Conservation (phyloP, 2,797 vertebrate species). For the Atherinosoma microstoma region DNA sequence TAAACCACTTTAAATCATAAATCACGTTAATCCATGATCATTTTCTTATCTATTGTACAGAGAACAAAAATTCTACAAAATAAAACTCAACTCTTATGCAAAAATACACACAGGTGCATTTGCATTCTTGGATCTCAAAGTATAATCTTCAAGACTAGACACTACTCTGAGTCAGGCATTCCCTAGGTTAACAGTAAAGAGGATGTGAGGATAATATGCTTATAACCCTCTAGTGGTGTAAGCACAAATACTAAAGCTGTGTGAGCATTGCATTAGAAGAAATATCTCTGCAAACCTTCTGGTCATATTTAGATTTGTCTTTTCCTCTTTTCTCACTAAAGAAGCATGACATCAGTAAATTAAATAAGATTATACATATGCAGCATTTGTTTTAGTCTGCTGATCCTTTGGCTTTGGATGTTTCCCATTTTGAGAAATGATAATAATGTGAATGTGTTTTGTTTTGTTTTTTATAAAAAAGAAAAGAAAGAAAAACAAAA, state of each 20-base stretch:
- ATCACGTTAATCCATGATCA: slow-evolving; percentile 30
- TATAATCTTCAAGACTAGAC: slow-evolving; percentile 24
- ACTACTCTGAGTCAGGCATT: slow-evolving; percentile 25
- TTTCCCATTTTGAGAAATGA: background rate
- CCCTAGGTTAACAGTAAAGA: slow-evolving; percentile 45
- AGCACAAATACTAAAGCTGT: slow-evolving; percentile 39
- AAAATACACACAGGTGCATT: slow-evolving; percentile 21
- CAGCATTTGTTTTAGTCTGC: background rate
- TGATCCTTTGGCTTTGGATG: background rate
- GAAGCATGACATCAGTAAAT: slow-evolving; percentile 2
- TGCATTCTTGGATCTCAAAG: slow-evolving; percentile 31
- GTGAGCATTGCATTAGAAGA: slow-evolving; percentile 34
- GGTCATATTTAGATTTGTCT: background rate
- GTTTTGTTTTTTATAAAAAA: too few species aligned
- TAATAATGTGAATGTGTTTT: too few species aligned
- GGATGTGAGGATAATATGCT: slow-evolving; percentile 52
- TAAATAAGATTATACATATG: background rate
- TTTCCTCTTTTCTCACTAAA: background rate
- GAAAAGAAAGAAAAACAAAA: background rate
- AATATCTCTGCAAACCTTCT: slow-evolving; percentile 22
- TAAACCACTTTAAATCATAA: slow-evolving; percentile 25
- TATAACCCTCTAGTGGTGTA: slow-evolving; percentile 24
- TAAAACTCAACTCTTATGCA: slow-evolving; percentile 7
- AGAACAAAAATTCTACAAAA: slow-evolving; percentile 29
- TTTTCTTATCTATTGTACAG: slow-evolving; percentile 15